A percentile compares a stretch with the other conserved stretches of the same genome.
These are phyloP conservation scores for Eupristina koningsbergeri DNA, from an alignment of 1,140 invertebrate genomes.

Conservation along the genomic window DNA sequence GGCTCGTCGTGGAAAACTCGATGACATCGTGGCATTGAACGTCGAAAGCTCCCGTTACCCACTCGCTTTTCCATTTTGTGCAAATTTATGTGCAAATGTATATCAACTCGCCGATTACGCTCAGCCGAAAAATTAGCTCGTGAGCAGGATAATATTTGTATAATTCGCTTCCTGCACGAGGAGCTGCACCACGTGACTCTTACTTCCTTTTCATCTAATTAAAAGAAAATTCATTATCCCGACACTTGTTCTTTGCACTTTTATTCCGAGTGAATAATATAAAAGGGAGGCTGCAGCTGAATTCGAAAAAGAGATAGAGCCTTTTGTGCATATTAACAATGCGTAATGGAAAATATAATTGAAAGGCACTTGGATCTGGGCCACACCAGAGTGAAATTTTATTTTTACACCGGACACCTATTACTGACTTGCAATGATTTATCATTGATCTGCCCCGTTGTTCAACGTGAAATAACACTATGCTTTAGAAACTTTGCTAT, in stretches of 20 bases:
- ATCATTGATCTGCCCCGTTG: not conserved
- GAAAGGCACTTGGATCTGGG: slow-evolving; percentile 1
- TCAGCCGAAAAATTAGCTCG: slow-evolving; percentile 51
- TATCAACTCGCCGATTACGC: slow-evolving; percentile 38
- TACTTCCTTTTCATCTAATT: slow-evolving; percentile 28
- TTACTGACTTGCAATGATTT: not conserved
- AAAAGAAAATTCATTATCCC: slow-evolving; percentile 38
- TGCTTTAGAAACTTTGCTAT: not conserved
- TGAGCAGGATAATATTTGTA: slow-evolving; percentile 10
- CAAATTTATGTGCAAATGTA: not conserved
- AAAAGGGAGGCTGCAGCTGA: not conserved
- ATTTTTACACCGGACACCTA: not conserved
- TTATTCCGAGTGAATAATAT: not conserved
- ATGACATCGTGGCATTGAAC: slow-evolving; percentile 16
- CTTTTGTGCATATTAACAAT: not conserved
- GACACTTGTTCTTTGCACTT: too few relatives aligned
- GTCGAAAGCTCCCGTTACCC: slow-evolving; percentile 39
- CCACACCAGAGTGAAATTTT: slow-evolving; percentile 1
- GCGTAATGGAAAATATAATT: slow-evolving; percentile 31
- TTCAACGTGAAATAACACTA: not conserved
- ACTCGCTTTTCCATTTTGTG: not conserved
- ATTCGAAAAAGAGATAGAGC: slow-evolving; percentile 3
- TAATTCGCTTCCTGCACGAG: not conserved
- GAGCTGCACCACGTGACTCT: not conserved
- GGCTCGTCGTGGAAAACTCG: not conserved